A percentile compares a stretch with the other conserved stretches of the same genome.
phyloP scores from a whole-genome alignment of 2,797 vertebrate species.

The Lithobates sylvaticus region DNA sequence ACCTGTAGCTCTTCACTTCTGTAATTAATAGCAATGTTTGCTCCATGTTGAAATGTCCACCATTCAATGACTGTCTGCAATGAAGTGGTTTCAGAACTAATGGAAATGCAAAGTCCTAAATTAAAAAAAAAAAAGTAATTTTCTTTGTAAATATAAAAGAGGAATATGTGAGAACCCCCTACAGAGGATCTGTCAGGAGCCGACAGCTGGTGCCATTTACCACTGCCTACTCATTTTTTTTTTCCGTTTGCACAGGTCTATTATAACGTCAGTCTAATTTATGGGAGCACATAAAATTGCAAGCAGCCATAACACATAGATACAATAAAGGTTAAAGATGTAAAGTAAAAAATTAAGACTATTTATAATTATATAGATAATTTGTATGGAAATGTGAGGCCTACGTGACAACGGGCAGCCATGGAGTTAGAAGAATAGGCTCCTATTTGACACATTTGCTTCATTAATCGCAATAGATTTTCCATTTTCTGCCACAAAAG shows the following conservation, averaged over 20 bases:
- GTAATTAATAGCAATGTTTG: not conserved
- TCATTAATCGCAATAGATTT: too few relatives aligned
- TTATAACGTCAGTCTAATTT: not conserved
- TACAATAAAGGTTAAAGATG: not conserved
- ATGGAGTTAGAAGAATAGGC: not conserved
- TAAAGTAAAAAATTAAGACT: not conserved
- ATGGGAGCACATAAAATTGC: not conserved
- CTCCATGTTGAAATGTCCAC: not conserved
- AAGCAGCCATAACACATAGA: not conserved
- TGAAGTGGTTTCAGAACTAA: not conserved
- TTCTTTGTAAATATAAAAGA: not conserved
- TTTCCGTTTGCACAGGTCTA: slow-evolving; percentile 5
- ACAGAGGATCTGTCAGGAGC: slow-evolving; percentile 19
- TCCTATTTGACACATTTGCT: too few relatives aligned
- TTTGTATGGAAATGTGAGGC: not conserved
- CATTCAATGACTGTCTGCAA: not conserved
- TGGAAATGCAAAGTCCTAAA: not conserved
- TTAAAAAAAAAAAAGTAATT: too few relatives aligned
- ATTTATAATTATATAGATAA: not conserved
- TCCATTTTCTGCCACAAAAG: too few relatives aligned
- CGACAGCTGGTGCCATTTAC: slow-evolving; percentile 1
- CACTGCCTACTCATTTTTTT: not conserved
- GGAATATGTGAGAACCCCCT: not conserved
- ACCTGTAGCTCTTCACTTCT: not conserved
- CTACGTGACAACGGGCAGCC: not conserved